phyloP scores from a whole-genome alignment of 2,888 invertebrate species.

The Andricus curvator region DNA sequence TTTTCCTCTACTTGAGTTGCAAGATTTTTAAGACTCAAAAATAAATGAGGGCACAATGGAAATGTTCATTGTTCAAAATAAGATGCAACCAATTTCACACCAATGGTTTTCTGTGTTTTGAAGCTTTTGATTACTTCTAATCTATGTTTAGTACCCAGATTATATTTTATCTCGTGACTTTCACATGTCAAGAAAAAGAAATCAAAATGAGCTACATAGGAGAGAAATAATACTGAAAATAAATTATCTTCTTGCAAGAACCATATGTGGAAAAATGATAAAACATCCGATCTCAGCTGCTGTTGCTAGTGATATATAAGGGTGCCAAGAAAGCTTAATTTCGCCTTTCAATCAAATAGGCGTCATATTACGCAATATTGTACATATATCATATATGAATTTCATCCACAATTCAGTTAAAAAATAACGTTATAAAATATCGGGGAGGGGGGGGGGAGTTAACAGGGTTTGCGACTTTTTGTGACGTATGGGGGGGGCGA shows the following conservation, averaged over 20 bases:
- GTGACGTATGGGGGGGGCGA: too few relatives aligned
- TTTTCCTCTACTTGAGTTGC: too few relatives aligned
- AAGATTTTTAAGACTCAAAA: too few relatives aligned
- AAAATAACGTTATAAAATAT: too few relatives aligned
- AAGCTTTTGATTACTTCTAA: background rate
- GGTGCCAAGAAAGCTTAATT: background rate
- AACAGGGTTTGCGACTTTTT: too few relatives aligned
- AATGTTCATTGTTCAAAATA: too few relatives aligned
- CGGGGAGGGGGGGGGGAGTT: too few relatives aligned
- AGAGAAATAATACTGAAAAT: slow-evolving; percentile 1
- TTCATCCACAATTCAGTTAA: background rate
- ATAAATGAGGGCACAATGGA: too few relatives aligned
- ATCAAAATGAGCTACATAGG: background rate
- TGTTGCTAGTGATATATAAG: background rate
- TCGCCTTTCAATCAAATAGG: background rate
- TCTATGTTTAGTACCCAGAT: background rate
- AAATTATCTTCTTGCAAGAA: background rate
- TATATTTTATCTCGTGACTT: background rate
- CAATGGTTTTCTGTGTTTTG: background rate
- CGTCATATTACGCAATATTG: background rate
- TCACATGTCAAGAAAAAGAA: too few relatives aligned
- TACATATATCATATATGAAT: background rate
- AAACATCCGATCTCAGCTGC: background rate
- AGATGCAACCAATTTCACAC: too few relatives aligned
- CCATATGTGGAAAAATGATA: background rate